Conservation (phyloP, 2,888 invertebrate genomes). For the Buathra laborator region DNA sequence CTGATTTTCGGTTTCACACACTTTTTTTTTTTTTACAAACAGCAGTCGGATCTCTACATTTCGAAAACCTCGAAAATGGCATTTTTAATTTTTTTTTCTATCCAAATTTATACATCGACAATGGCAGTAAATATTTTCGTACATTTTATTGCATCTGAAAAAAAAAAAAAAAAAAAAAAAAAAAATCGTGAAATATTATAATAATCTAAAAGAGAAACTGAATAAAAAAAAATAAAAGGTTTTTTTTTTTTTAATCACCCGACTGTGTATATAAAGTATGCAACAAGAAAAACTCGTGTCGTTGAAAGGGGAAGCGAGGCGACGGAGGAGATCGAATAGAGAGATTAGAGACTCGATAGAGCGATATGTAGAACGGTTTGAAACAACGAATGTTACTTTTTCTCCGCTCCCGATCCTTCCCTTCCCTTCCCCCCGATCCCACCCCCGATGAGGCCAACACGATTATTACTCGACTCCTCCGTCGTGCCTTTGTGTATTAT, state of each 20-base stretch:
- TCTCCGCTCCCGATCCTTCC: background rate
- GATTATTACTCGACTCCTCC: conserved; percentile 62
- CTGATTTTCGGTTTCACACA: too few species aligned
- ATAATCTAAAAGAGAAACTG: too few species aligned
- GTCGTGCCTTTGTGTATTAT: conserved; percentile 76
- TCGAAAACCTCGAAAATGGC: too few species aligned
- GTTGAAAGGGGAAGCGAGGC: conserved; percentile 29
- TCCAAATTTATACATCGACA: too few species aligned
- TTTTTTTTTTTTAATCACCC: conserved; percentile 30
- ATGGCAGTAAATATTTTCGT: too few species aligned
- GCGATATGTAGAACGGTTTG: conserved; percentile 2
- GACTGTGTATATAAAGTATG: conserved; percentile 59
- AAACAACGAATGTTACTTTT: conserved; percentile 53
- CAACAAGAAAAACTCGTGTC: conserved; percentile 48
- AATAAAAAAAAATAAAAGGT: too few species aligned
- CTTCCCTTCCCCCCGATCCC: background rate
- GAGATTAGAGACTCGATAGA: background rate
- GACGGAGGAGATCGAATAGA: conserved; percentile 30
- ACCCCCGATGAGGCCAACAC: background rate
- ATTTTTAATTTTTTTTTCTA: too few species aligned
- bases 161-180: too few species aligned
- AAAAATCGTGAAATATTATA: too few species aligned
- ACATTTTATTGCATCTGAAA: too few species aligned
- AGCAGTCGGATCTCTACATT: too few species aligned
- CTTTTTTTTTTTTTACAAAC: too few species aligned